phyloP scores from a whole-genome alignment of 2,888 invertebrate genomes.

The Tetragonula carbonaria region DNA sequence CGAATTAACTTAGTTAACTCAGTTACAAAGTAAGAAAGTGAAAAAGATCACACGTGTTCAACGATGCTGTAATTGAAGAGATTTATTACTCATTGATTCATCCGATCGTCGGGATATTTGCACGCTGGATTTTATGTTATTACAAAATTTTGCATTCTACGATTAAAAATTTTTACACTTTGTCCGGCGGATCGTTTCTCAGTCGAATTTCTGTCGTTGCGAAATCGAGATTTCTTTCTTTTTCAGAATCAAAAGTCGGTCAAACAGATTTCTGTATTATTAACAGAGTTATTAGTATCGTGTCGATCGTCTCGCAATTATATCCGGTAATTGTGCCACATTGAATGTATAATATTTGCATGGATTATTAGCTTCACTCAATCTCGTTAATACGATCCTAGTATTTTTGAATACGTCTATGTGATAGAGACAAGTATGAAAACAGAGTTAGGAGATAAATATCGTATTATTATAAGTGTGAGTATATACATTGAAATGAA shows the following conservation, averaged over 20 bases:
- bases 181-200: not conserved
- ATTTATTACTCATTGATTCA: slow-evolving; percentile 8
- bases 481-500: not conserved
- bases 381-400: not conserved
- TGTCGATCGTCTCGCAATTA: not conserved
- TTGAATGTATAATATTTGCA: not conserved
- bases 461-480: not conserved
- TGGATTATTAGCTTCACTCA: not conserved
- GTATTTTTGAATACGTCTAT: not conserved
- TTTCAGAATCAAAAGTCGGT: too few species aligned
- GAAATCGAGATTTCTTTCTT: not conserved
- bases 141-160: too few species aligned
- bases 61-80: not conserved
- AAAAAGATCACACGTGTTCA: not conserved
- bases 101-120: not conserved
- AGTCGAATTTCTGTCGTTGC: too few species aligned
- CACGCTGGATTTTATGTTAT: too few species aligned
- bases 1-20: not conserved
- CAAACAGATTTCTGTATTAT: not conserved
- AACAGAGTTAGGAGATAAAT: not conserved
- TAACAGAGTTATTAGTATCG: not conserved
- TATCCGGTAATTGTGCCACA: not conserved
- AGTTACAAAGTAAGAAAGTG: not conserved
- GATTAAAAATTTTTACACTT: not conserved
- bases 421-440: not conserved